Evolutionary conservation across 2,797 vertebrate species (phyloP).

Genomic region (Takifugu rubripes): DNA sequence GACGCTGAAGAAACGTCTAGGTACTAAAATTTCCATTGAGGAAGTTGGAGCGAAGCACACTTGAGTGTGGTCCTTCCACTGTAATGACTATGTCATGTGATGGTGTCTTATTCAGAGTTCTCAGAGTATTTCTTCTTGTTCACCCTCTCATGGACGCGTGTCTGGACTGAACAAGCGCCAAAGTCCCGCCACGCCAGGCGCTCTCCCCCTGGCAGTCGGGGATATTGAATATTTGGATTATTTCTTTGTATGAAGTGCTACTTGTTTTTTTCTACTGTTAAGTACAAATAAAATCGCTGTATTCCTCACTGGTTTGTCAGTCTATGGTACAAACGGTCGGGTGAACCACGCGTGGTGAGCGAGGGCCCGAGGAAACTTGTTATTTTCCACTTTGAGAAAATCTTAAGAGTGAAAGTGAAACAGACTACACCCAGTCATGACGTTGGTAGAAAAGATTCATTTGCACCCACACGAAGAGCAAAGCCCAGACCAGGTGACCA

Average conservation of each 20-base stretch:
- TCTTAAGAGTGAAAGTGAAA: too few relatives aligned
- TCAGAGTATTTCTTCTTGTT: conserved; percentile 51
- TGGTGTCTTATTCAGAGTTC: conserved; percentile 64
- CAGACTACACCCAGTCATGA: too few relatives aligned
- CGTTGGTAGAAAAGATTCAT: too few relatives aligned
- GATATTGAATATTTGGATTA: conserved; percentile 35
- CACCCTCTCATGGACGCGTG: conserved; percentile 12
- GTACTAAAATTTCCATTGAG: conserved; percentile 69
- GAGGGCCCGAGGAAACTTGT: too few relatives aligned
- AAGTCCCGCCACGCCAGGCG: not conserved
- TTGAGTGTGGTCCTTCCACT: conserved; percentile 54
- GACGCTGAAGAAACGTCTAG: conserved; percentile 54
- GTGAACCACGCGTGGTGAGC: too few relatives aligned
- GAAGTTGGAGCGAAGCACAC: conserved; percentile 66
- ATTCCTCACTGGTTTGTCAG: conserved; percentile 14
- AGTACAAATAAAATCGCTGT: conserved; percentile 54
- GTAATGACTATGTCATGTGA: conserved; percentile 84
- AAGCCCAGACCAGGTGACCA: too few relatives aligned
- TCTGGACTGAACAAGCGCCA: conserved; percentile 19
- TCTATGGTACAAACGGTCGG: not conserved
- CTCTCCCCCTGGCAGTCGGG: not conserved
- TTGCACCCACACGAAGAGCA: too few relatives aligned
- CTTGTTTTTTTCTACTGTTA: conserved; percentile 27
- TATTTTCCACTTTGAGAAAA: too few relatives aligned
- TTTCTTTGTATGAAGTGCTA: conserved; percentile 26